Evolutionary conservation across 2,113 vertebrate genomes (phyloP).

Genomic region (Sebastes schlegelii): DNA sequence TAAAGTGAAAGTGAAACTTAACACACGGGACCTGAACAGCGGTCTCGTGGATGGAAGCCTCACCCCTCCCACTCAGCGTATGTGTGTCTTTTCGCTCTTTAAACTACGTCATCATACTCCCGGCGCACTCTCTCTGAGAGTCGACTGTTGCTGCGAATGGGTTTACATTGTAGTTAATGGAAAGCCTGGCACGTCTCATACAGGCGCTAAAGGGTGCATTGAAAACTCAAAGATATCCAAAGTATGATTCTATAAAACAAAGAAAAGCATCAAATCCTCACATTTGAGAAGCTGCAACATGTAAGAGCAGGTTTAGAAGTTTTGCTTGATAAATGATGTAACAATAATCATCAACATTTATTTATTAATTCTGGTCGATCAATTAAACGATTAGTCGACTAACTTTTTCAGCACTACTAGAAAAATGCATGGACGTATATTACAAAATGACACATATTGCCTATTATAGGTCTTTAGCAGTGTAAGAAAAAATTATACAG

Average conservation of each 20-base stretch:
- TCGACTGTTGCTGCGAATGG: too few species aligned
- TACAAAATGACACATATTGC: background rate
- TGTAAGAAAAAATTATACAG: too few species aligned
- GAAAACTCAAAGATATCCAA: background rate
- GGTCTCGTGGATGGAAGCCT: too few species aligned
- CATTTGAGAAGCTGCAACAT: background rate
- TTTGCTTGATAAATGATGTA: background rate
- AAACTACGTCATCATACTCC: too few species aligned
- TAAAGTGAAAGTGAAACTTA: too few species aligned
- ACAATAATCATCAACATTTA: background rate
- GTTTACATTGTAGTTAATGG: too few species aligned
- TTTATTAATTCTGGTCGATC: background rate
- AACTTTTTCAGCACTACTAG: background rate
- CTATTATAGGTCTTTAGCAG: background rate
- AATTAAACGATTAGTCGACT: background rate
- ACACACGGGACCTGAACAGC: too few species aligned
- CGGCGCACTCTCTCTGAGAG: too few species aligned
- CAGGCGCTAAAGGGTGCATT: too few species aligned
- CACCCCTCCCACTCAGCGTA: too few species aligned
- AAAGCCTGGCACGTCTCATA: too few species aligned
- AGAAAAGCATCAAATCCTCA: background rate
- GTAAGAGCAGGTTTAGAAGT: background rate
- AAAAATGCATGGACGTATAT: background rate
- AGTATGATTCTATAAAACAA: background rate
- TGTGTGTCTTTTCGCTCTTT: too few species aligned